Percentiles rank a stretch among this genome's conserved stretches.
These are phyloP conservation scores for Oriolus oriolus DNA, from an alignment of 2,113 vertebrate species.

Conservation along the genomic window DNA sequence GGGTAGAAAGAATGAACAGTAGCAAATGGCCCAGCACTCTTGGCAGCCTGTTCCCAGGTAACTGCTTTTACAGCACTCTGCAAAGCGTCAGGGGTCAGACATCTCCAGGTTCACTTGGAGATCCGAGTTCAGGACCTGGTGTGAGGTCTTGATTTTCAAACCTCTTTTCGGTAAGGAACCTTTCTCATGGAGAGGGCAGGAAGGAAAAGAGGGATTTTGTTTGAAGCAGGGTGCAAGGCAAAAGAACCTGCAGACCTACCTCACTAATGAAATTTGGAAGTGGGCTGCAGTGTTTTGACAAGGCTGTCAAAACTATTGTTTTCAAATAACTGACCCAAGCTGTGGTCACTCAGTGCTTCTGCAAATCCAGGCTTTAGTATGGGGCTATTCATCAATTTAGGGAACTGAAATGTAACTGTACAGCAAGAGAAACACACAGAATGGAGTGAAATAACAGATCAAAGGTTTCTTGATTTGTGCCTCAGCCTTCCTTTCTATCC, in stretches of 20 bases:
- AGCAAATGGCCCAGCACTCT: neutral
- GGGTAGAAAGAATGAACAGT: neutral
- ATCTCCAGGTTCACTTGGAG: neutral
- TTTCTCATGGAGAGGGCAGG: neutral
- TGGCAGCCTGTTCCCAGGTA: neutral
- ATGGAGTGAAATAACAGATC: neutral
- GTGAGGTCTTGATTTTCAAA: neutral
- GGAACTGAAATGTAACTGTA: neutral
- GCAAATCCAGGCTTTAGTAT: neutral
- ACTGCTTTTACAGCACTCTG: neutral
- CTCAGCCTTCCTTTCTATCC: neutral
- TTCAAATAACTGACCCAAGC: neutral
- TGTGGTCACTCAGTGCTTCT: neutral
- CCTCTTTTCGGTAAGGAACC: neutral
- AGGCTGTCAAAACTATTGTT: neutral
- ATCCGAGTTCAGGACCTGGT: neutral
- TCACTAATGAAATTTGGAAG: neutral
- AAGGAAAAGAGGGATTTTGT: neutral
- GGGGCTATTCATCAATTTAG: neutral
- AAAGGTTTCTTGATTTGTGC: neutral
- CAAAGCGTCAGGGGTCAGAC: neutral
- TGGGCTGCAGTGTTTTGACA: neutral
- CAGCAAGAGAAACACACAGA: neutral
- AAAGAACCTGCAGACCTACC: neutral
- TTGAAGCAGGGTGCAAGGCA: neutral